phyloP scores from a whole-genome alignment of 2,113 vertebrate genomes.

The Turdus rufiventris region DNA sequence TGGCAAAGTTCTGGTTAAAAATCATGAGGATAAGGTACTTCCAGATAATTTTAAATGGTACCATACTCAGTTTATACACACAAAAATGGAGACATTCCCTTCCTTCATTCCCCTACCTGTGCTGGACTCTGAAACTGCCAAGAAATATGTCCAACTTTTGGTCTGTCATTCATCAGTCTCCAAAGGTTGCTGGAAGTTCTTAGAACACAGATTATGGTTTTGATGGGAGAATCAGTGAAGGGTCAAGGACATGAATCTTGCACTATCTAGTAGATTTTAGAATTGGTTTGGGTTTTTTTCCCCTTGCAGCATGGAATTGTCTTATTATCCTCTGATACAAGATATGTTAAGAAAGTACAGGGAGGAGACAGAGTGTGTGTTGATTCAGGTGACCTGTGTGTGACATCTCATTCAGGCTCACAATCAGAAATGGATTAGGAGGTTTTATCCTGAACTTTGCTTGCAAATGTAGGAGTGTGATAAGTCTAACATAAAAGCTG shows the following conservation, averaged over 20 bases:
- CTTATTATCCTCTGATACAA: not conserved
- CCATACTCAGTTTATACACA: not conserved
- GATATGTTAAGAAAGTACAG: not conserved
- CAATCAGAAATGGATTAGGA: not conserved
- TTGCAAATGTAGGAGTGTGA: not conserved
- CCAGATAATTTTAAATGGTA: not conserved
- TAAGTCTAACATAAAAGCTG: not conserved
- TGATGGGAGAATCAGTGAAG: not conserved
- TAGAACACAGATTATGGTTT: not conserved
- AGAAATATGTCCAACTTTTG: not conserved
- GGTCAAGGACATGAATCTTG: not conserved
- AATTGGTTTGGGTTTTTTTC: not conserved
- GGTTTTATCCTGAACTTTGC: not conserved
- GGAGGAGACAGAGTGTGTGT: not conserved
- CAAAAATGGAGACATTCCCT: not conserved
- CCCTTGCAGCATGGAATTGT: not conserved
- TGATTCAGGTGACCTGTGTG: not conserved
- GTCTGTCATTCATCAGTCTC: not conserved
- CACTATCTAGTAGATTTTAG: not conserved
- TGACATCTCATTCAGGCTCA: not conserved
- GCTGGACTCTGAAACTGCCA: not conserved
- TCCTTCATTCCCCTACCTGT: not conserved
- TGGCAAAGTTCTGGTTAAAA: slow-evolving; percentile 33
- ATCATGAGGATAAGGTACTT: slow-evolving; percentile 6
- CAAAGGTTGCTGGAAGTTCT: not conserved